phyloP scores from a whole-genome alignment of 2,888 invertebrate genomes.

The Parnassius glacialis region DNA sequence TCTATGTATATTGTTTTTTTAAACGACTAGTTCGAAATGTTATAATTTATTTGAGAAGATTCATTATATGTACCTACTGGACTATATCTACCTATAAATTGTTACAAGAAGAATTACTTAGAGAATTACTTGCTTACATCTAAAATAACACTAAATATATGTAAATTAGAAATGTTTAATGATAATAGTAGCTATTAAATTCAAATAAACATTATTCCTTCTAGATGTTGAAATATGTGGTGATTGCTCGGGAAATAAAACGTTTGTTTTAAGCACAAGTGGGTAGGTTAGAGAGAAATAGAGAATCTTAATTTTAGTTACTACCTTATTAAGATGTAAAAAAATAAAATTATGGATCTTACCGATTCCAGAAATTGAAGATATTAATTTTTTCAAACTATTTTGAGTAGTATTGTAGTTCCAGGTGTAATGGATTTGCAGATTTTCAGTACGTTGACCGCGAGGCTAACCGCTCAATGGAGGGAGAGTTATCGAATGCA shows the following conservation, averaged over 20 bases:
- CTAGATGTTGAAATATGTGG: background rate
- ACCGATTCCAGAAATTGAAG: conserved; percentile 28
- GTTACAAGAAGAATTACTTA: too few relatives aligned
- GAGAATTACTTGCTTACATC: too few relatives aligned
- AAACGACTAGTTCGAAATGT: too few relatives aligned
- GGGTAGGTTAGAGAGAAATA: background rate
- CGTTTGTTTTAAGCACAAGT: background rate
- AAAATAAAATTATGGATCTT: conserved; percentile 13
- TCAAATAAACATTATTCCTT: background rate
- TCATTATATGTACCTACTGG: too few relatives aligned
- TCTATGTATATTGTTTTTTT: too few relatives aligned
- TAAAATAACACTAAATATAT: too few relatives aligned
- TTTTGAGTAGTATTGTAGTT: conserved; percentile 5
- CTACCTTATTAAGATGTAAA: too few relatives aligned
- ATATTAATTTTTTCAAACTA: conserved; percentile 5
- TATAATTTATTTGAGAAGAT: too few relatives aligned
- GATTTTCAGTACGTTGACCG: conserved; percentile 34
- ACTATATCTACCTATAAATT: too few relatives aligned
- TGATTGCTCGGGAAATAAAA: background rate
- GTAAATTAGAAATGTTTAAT: too few relatives aligned
- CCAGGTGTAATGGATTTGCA: conserved; percentile 24
- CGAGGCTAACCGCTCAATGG: conserved; percentile 45
- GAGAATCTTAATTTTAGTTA: too few relatives aligned
- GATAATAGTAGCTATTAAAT: too few relatives aligned
- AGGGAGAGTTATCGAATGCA: conserved; percentile 47